These are phyloP conservation scores for Thera obeliscata DNA, from an alignment of 2,888 invertebrate species.

Conservation along the genomic window DNA sequence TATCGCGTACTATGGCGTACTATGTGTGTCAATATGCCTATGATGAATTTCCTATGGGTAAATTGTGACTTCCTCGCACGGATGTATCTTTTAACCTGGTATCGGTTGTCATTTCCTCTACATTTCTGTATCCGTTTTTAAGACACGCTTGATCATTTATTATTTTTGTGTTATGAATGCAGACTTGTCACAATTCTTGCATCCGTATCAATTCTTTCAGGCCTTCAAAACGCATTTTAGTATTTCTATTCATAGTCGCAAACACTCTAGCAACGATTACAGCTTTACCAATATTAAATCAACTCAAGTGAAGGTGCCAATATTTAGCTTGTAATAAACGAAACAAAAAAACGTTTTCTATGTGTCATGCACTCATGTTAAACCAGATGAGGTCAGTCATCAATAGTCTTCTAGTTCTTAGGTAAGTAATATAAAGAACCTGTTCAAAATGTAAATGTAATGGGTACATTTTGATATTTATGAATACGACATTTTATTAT, in stretches of 20 bases:
- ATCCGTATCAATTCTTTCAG: background rate
- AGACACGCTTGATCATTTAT: conserved; percentile 1
- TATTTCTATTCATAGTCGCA: background rate
- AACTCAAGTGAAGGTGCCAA: background rate
- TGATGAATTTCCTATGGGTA: conserved; percentile 47
- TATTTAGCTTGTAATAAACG: background rate
- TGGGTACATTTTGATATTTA: background rate
- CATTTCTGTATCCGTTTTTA: conserved; percentile 27
- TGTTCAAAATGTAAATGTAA: conserved; percentile 1
- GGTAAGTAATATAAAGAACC: background rate
- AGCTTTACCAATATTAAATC: background rate
- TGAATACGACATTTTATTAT: too few species aligned
- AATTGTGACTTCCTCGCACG: conserved; percentile 36
- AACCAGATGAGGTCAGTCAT: too few species aligned
- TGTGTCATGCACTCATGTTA: background rate
- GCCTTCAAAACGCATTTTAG: background rate
- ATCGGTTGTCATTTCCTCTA: conserved; percentile 25
- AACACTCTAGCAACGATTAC: background rate
- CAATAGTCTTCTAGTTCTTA: too few species aligned
- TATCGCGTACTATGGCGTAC: conserved; percentile 39
- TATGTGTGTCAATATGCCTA: conserved; percentile 43
- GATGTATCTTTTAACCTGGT: conserved; percentile 28
- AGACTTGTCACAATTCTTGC: background rate
- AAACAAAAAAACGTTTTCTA: conserved; percentile 1
- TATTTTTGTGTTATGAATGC: background rate